Conservation (phyloP, 2,888 invertebrate genomes). For the Operophtera brumata region DNA sequence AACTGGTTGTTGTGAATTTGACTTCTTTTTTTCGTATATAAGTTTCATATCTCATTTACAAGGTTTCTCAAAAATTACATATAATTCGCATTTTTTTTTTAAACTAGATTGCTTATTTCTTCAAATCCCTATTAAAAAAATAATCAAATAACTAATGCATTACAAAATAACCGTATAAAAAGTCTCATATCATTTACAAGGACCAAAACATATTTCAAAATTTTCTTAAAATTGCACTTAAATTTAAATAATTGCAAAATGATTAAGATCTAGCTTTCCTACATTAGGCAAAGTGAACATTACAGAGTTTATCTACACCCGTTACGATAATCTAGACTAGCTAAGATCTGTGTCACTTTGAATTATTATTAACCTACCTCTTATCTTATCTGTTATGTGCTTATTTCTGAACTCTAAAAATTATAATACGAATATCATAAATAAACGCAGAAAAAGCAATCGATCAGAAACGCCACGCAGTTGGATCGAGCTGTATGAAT, state of each 20-base stretch:
- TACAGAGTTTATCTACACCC: constrained; percentile 1
- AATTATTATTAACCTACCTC: constrained; percentile 29
- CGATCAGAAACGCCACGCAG: constrained; percentile 47
- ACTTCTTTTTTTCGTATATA: too few relatives aligned
- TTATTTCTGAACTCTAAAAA: constrained; percentile 11
- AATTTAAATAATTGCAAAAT: background rate
- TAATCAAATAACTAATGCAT: too few relatives aligned
- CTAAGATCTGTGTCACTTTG: constrained; percentile 43
- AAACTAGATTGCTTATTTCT: too few relatives aligned
- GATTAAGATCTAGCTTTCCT: background rate
- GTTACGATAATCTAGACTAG: constrained; percentile 26
- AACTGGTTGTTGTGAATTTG: too few relatives aligned
- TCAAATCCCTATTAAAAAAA: too few relatives aligned
- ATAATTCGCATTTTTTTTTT: too few relatives aligned
- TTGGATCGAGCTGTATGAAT: constrained; percentile 37
- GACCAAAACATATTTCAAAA: too few relatives aligned
- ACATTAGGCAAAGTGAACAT: background rate
- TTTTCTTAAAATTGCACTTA: too few relatives aligned
- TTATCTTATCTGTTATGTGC: constrained; percentile 39
- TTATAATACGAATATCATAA: constrained; percentile 41
- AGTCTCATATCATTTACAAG: too few relatives aligned
- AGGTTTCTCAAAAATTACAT: too few relatives aligned
- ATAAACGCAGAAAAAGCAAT: constrained; percentile 38
- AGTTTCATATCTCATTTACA: too few relatives aligned
- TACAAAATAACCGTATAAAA: too few relatives aligned